These are phyloP conservation scores for Limnephilus lunatus DNA, from an alignment of 2,888 invertebrate species.

Conservation along the genomic window DNA sequence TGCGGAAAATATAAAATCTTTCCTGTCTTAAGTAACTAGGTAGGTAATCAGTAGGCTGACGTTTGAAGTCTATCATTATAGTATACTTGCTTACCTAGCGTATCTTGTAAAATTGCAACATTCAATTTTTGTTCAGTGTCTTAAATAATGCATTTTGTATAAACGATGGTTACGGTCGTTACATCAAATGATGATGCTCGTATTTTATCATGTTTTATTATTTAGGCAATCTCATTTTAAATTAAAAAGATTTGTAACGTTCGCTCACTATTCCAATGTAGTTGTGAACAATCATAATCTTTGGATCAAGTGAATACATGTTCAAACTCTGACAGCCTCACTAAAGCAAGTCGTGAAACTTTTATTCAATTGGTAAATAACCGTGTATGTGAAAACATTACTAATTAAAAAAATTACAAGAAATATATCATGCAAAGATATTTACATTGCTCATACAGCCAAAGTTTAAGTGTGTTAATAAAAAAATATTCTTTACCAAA, in stretches of 20 bases:
- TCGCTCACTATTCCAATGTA: not conserved
- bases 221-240: not conserved
- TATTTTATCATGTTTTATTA: not conserved
- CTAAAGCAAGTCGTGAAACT: too few species aligned
- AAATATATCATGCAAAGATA: too few species aligned
- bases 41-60: not conserved
- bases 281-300: too few species aligned
- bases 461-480: too few species aligned
- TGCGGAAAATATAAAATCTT: conserved; percentile 6
- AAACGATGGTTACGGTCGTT: not conserved
- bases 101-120: not conserved
- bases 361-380: too few species aligned
- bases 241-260: not conserved
- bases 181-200: not conserved
- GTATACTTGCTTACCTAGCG: not conserved
- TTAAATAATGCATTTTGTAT: not conserved
- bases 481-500: too few species aligned
- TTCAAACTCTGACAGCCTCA: too few species aligned
- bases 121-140: not conserved
- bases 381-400: too few species aligned
- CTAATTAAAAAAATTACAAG: too few species aligned
- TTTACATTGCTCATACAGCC: too few species aligned
- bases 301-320: too few species aligned
- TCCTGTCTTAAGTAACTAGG: not conserved
- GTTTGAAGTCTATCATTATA: not conserved